Percentiles rank a stretch among this genome's conserved stretches.
phyloP scores from a whole-genome alignment of 2,113 vertebrate species.

The Cyprinus carpio region DNA sequence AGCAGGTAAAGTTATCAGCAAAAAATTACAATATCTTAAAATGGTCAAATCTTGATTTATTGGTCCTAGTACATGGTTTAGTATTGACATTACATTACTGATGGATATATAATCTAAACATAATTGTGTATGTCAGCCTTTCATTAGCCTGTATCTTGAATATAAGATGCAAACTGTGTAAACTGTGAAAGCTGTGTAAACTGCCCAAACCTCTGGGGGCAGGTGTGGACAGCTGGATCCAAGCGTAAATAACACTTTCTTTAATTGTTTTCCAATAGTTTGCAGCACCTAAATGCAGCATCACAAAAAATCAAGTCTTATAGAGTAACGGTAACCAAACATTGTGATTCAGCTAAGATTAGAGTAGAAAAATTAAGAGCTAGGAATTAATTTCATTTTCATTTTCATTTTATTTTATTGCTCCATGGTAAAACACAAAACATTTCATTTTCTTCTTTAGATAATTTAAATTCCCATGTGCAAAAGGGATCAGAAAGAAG shows the following conservation, averaged over 20 bases:
- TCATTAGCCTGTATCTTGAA: neutral
- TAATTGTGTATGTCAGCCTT: neutral
- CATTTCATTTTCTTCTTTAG: too few species aligned
- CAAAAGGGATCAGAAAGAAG: too few species aligned
- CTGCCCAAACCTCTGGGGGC: neutral
- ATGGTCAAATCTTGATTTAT: too few species aligned
- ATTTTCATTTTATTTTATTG: too few species aligned
- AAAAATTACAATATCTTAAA: too few species aligned
- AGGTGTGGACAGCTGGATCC: neutral
- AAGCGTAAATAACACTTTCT: neutral
- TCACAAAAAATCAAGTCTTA: neutral
- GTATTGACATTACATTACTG: neutral
- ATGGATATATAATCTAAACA: too few species aligned
- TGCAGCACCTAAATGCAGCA: neutral
- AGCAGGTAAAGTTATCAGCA: too few species aligned
- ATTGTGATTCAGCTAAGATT: neutral
- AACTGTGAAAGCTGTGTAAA: neutral
- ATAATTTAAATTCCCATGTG: too few species aligned
- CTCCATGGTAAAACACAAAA: too few species aligned
- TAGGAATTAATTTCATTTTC: too few species aligned
- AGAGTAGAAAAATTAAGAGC: neutral
- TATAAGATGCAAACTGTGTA: neutral
- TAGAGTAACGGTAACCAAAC: neutral
- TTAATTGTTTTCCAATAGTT: neutral
- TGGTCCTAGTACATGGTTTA: neutral